These are phyloP conservation scores for Mimachlamys varia DNA, from an alignment of 2,888 invertebrate genomes.

Conservation along the genomic window DNA sequence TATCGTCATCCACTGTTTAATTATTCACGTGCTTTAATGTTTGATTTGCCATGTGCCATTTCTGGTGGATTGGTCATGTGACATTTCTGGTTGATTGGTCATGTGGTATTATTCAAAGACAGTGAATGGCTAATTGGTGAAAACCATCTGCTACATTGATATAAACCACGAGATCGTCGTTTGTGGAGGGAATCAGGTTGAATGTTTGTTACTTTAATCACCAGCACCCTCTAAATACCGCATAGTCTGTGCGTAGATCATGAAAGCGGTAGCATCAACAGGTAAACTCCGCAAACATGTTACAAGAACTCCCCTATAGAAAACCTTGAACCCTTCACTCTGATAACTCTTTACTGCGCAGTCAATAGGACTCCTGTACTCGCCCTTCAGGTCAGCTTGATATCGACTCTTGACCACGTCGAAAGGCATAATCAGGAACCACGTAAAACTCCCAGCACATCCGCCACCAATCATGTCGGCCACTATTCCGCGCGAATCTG, in stretches of 20 bases:
- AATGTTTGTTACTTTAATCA: not conserved
- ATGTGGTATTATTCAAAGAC: no score
- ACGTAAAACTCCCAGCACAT: conserved; percentile 84
- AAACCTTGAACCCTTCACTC: conserved; percentile 84
- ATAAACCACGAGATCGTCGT: not conserved
- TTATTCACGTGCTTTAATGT: no score
- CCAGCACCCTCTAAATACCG: conserved; percentile 57
- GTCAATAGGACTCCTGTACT: conserved; percentile 85
- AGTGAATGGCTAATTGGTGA: no score
- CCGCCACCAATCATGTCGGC: conserved; percentile 79
- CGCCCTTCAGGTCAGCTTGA: conserved; percentile 85
- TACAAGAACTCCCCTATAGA: conserved; percentile 86
- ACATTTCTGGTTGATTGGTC: no score
- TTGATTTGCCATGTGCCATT: no score
- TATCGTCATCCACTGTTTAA: no score
- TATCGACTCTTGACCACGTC: conserved; percentile 90
- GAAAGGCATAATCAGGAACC: conserved; percentile 87
- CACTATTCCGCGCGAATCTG: conserved; percentile 65
- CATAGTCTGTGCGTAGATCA: conserved; percentile 79
- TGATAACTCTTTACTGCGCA: conserved; percentile 85
- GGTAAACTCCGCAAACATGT: conserved; percentile 87
- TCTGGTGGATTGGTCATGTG: no score
- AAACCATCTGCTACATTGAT: no score
- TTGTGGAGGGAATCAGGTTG: not conserved
- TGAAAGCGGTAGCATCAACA: conserved; percentile 86